Percentiles rank a stretch among this genome's conserved stretches.
phyloP scores from a whole-genome alignment of 2,797 vertebrate genomes.

The Xenopus petersii region DNA sequence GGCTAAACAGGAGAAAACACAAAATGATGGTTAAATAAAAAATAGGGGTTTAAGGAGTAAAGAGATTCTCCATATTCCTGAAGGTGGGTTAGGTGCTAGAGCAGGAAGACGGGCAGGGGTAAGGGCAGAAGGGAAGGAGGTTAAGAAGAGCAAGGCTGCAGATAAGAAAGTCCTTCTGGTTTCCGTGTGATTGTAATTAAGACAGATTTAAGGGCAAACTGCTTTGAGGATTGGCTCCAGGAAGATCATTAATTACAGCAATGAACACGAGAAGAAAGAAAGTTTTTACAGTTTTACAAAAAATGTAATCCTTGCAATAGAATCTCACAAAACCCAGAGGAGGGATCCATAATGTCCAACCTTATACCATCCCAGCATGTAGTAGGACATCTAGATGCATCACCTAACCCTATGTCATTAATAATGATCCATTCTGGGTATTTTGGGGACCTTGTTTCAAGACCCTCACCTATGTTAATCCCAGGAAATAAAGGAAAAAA shows the following conservation, averaged over 20 bases:
- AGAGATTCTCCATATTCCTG: conserved; percentile 69
- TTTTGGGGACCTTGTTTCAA: too few species aligned
- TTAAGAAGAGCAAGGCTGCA: conserved; percentile 60
- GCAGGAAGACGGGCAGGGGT: conserved; percentile 48
- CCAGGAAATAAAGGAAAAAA: too few species aligned
- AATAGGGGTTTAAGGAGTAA: conserved; percentile 68
- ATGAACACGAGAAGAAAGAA: conserved; percentile 45
- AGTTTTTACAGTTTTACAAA: conserved; percentile 30
- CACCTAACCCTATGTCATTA: too few species aligned
- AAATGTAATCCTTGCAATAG: conserved; percentile 19
- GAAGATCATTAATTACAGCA: conserved; percentile 58
- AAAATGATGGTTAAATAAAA: conserved; percentile 87
- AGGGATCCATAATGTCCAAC: too few species aligned
- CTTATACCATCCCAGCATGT: too few species aligned
- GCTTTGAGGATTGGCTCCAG: conserved; percentile 92
- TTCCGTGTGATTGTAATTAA: conserved; percentile 37
- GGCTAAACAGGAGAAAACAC: conserved; percentile 94
- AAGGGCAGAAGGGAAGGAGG: conserved; percentile 31
- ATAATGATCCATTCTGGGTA: too few species aligned
- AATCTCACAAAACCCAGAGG: conserved; percentile 14
- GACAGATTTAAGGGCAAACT: conserved; percentile 68
- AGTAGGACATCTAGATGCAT: too few species aligned
- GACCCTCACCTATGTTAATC: too few species aligned
- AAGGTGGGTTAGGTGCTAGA: conserved; percentile 57
- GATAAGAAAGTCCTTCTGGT: conserved; percentile 49